Evolutionary conservation across 2,113 vertebrate species (phyloP).

Genomic region (zebrafish (Danio rerio)): DNA sequence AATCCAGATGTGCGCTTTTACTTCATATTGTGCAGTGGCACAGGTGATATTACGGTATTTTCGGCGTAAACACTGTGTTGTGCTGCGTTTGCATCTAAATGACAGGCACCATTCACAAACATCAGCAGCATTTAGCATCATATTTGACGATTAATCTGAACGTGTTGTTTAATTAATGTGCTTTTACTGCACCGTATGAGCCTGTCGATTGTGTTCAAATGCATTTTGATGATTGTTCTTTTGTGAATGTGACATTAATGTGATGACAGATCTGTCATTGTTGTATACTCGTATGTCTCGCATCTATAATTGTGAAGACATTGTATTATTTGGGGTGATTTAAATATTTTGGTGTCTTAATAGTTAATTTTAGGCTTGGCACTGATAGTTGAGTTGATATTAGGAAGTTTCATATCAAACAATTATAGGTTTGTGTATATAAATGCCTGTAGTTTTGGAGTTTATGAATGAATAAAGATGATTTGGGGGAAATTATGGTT

Average conservation of each 20-base stretch:
- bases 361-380: neutral
- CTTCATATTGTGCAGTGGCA: neutral
- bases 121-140: neutral
- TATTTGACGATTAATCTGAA: neutral
- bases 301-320: no score
- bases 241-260: neutral
- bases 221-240: neutral
- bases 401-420: neutral
- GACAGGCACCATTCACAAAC: constrained; percentile 10
- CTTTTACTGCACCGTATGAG: neutral
- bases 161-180: neutral
- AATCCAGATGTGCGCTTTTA: neutral
- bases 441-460: no score
- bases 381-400: neutral
- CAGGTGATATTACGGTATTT: neutral
- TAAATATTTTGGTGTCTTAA: neutral
- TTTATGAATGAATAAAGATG: no score
- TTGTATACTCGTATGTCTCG: neutral
- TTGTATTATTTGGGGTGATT: neutral
- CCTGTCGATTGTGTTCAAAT: neutral
- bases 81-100: constrained; percentile 29
- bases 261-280: neutral
- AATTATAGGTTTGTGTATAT: neutral
- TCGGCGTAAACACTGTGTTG: neutral
- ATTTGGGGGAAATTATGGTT: no score